Evolutionary conservation across 2,797 vertebrate species (phyloP).

Genomic region (Hypotaenidia okinawae): DNA sequence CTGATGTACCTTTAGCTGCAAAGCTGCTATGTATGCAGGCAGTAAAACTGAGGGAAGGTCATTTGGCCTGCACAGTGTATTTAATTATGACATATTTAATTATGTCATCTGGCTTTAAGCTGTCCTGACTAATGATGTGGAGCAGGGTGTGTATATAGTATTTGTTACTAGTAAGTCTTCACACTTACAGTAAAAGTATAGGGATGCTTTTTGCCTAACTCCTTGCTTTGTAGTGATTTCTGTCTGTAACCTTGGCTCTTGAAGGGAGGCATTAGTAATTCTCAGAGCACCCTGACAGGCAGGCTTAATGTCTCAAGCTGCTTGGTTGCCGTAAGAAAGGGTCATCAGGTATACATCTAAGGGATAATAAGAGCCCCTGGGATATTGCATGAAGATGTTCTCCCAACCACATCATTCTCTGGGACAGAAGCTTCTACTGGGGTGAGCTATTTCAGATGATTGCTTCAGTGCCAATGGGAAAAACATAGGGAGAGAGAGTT

Average conservation of each 20-base stretch:
- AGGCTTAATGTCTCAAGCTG: background rate
- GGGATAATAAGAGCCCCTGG: background rate
- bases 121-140: background rate
- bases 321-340: background rate
- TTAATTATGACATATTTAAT: background rate
- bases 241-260: background rate
- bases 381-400: background rate
- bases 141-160: background rate
- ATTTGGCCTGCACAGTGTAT: background rate
- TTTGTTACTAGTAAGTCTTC: background rate
- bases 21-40: background rate
- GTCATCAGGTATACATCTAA: background rate
- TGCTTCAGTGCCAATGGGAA: conserved; percentile 26
- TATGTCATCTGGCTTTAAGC: background rate
- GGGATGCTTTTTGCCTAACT: background rate
- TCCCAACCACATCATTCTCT: background rate
- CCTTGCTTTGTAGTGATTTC: background rate
- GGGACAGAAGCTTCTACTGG: background rate
- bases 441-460: conserved; percentile 15
- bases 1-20: background rate
- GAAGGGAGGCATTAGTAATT: background rate
- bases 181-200: background rate
- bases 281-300: background rate
- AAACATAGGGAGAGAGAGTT: background rate
- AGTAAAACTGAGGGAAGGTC: background rate